A percentile compares a stretch with the other conserved stretches of the same genome.
Evolutionary conservation across 2,888 invertebrate species (phyloP).

Genomic region (Sphinx pinastri): DNA sequence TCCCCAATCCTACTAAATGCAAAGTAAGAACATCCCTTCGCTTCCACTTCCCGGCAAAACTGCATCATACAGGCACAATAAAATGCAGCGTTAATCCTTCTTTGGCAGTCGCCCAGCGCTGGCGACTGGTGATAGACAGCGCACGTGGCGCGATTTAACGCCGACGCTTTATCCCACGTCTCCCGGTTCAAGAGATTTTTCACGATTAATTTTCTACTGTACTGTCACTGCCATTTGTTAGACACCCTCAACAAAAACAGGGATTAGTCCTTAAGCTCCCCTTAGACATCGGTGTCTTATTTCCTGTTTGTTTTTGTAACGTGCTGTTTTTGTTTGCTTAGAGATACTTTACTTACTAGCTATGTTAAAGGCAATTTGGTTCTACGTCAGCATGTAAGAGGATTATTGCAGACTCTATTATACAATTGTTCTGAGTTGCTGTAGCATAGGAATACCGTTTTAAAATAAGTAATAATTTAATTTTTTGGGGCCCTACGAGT

Average conservation of each 20-base stretch:
- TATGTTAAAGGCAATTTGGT: background rate
- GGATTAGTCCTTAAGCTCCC: slow-evolving; percentile 75
- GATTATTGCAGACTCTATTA: background rate
- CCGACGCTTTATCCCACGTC: slow-evolving; percentile 58
- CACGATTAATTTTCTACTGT: slow-evolving; percentile 79
- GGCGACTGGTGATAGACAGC: slow-evolving; percentile 79
- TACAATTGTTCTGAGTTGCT: no score
- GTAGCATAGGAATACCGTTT: no score
- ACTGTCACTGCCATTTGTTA: slow-evolving; percentile 80
- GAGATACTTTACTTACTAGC: slow-evolving; percentile 19
- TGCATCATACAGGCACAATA: slow-evolving; percentile 26
- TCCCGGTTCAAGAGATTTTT: slow-evolving; percentile 72
- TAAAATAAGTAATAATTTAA: no score
- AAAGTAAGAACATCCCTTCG: slow-evolving; percentile 4
- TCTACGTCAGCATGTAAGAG: background rate
- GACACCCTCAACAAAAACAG: slow-evolving; percentile 78
- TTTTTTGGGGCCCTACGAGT: no score
- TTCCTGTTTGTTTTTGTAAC: slow-evolving; percentile 70
- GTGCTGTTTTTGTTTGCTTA: slow-evolving; percentile 58
- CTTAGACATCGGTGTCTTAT: slow-evolving; percentile 68
- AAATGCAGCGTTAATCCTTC: slow-evolving; percentile 32
- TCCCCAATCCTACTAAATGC: background rate
- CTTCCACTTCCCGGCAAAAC: slow-evolving; percentile 4
- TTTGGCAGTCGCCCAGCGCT: slow-evolving; percentile 73
- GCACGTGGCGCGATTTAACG: slow-evolving; percentile 78